phyloP scores from a whole-genome alignment of 2,888 invertebrate genomes.

The Cremastinae sp. region DNA sequence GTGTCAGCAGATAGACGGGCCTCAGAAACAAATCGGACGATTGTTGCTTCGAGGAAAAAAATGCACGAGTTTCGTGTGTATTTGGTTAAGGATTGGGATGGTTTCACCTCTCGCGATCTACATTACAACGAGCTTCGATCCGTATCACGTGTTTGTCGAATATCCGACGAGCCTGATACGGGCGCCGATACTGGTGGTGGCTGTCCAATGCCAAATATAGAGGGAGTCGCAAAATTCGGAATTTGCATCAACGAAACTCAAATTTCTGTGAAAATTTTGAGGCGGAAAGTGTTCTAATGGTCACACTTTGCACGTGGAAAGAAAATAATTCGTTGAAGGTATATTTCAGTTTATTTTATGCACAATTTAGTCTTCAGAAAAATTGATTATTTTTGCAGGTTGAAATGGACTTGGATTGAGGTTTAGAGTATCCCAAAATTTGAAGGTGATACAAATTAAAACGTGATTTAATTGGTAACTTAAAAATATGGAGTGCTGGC shows the following conservation, averaged over 20 bases:
- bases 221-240: conserved; percentile 9
- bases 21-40: background rate
- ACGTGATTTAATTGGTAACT: no score
- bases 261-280: no score
- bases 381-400: no score
- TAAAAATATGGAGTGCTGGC: no score
- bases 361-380: no score
- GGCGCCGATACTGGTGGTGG: conserved; percentile 28
- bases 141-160: conserved; percentile 70
- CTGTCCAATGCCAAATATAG: conserved; percentile 69
- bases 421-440: no score
- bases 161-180: conserved; percentile 60
- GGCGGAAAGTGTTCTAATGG: no score
- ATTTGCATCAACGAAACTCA: background rate
- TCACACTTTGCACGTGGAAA: no score
- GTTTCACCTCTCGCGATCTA: conserved; percentile 60
- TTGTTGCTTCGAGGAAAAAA: conserved; percentile 16
- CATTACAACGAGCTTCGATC: conserved; percentile 68
- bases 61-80: background rate
- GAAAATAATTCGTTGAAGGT: no score
- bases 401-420: no score
- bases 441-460: no score
- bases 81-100: conserved; percentile 33
- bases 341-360: no score
- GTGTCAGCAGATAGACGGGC: background rate